Conservation (phyloP, 2,888 invertebrate species). For the Lasioglossum oenotherae region DNA sequence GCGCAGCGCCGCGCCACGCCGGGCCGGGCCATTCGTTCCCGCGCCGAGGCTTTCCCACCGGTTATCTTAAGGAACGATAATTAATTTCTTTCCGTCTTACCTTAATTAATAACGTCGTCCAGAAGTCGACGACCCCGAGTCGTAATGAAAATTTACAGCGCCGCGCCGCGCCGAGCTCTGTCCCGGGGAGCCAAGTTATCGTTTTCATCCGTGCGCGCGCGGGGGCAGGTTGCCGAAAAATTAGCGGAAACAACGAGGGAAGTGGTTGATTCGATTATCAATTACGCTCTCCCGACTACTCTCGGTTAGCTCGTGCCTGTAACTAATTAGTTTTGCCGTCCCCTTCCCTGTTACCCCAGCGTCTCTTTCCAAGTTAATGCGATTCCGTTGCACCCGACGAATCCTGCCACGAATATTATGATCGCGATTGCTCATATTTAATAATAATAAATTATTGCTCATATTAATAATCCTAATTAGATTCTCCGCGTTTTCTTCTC, state of each 20-base stretch:
- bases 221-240: constrained; percentile 1
- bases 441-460: too few species aligned
- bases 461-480: too few species aligned
- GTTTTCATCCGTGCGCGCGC: neutral
- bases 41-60: constrained; percentile 7
- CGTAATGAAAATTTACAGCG: constrained; percentile 35
- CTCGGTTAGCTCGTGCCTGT: constrained; percentile 1
- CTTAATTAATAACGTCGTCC: constrained; percentile 59
- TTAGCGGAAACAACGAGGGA: neutral
- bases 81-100: constrained; percentile 56
- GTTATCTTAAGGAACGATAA: constrained; percentile 51
- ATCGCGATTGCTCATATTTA: too few species aligned
- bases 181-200: neutral
- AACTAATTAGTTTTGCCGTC: constrained; percentile 35
- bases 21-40: constrained; percentile 34
- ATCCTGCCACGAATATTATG: constrained; percentile 19
- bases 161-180: neutral
- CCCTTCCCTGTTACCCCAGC: neutral
- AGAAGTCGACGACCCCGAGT: constrained; percentile 22
- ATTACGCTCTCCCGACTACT: neutral
- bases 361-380: neutral
- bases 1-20: neutral
- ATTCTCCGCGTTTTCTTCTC: constrained; percentile 12
- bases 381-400: constrained; percentile 6
- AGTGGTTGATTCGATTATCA: constrained; percentile 23